Conservation (phyloP, 2,113 vertebrate species). For the Mobula birostris region DNA sequence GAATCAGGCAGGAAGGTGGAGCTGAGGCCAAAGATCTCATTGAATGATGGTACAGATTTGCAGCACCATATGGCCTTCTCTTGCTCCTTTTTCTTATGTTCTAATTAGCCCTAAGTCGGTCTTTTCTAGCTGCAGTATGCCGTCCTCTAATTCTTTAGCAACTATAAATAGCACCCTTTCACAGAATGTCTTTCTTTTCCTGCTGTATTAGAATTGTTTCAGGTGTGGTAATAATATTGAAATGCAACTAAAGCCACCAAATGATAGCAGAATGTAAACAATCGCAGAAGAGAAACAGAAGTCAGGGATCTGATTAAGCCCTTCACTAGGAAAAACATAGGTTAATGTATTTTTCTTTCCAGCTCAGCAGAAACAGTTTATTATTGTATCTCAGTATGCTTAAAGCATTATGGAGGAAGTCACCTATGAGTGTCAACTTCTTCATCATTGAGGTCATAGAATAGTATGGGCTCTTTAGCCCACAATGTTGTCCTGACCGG, state of each 20-base stretch:
- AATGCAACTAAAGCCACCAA: background rate
- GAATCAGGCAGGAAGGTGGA: no score
- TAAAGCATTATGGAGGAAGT: background rate
- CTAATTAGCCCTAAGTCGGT: background rate
- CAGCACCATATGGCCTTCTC: no score
- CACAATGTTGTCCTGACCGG: no score
- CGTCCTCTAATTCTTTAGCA: background rate
- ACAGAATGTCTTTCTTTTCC: background rate
- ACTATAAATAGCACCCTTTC: background rate
- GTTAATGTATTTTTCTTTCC: background rate
- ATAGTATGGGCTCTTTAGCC: no score
- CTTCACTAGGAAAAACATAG: background rate
- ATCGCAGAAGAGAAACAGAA: background rate
- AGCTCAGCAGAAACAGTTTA: background rate
- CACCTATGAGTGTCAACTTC: background rate
- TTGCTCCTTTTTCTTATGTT: no score
- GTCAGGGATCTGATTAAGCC: background rate
- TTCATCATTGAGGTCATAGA: background rate
- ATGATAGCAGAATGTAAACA: background rate
- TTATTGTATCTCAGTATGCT: background rate
- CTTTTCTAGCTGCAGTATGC: background rate
- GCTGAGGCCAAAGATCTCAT: no score
- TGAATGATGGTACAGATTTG: no score
- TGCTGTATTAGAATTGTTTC: background rate
- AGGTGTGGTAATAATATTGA: background rate